phyloP scores from a whole-genome alignment of 92 coral and sea anemone species.

The Anthopleura xanthogrammica region DNA sequence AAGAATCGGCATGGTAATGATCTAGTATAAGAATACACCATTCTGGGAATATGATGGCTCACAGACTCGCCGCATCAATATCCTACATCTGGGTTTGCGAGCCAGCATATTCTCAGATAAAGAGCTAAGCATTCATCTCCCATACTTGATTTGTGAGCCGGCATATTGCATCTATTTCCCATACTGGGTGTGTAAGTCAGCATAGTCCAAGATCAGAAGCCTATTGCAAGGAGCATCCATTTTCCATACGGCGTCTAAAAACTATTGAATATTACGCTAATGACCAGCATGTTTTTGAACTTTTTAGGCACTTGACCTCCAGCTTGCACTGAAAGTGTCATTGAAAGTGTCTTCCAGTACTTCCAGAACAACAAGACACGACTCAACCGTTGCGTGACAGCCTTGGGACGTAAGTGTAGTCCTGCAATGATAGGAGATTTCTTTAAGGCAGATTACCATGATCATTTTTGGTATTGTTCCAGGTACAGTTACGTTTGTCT shows the following conservation, averaged over 20 bases:
- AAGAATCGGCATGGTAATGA: neutral
- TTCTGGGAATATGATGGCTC: no score
- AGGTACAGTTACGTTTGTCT: slow-evolving; percentile 24
- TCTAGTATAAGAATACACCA: no score
- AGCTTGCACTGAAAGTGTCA: slow-evolving; percentile 54
- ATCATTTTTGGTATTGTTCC: slow-evolving; percentile 56
- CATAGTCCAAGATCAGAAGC: neutral
- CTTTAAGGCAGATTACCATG: slow-evolving; percentile 33
- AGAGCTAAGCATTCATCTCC: neutral
- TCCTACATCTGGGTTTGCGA: no score
- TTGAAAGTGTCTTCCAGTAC: slow-evolving; percentile 76
- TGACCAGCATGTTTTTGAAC: neutral
- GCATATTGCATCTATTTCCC: neutral
- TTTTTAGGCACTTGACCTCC: slow-evolving; percentile 55
- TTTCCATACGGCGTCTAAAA: no score
- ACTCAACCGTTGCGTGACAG: slow-evolving; percentile 55
- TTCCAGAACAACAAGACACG: slow-evolving; percentile 64
- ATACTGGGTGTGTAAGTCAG: neutral
- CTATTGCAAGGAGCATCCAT: neutral
- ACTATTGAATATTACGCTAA: no score
- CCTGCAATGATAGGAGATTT: neutral
- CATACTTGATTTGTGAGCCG: neutral
- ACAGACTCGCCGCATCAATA: no score
- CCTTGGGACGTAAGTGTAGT: slow-evolving; percentile 19
- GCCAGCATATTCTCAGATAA: no score